Evolutionary conservation across 2,797 vertebrate genomes (phyloP).

Genomic region (Anolis apletophallus): DNA sequence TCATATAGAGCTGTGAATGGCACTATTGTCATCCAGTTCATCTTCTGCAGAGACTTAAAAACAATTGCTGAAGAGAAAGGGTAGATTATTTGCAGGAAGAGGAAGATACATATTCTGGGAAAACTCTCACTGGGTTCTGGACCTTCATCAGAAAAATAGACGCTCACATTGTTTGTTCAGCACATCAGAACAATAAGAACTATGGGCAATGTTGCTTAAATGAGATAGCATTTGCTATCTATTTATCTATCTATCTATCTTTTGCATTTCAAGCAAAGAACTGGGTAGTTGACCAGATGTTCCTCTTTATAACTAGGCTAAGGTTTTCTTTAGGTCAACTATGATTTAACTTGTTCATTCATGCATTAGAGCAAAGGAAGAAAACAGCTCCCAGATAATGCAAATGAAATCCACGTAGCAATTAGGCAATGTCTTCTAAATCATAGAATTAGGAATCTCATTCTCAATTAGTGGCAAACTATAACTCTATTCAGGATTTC

Average conservation of each 20-base stretch:
- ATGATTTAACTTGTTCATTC: background rate
- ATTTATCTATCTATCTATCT: too few relatives aligned
- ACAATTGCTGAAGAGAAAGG: conserved; percentile 66
- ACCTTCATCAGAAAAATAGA: conserved; percentile 42
- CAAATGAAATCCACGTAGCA: background rate
- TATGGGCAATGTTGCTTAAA: background rate
- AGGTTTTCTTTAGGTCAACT: background rate
- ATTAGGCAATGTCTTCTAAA: background rate
- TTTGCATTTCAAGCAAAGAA: conserved; percentile 1
- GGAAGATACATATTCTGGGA: conserved; percentile 68
- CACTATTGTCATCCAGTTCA: conserved; percentile 74
- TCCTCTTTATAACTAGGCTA: background rate
- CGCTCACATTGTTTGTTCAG: conserved; percentile 60
- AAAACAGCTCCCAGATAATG: background rate
- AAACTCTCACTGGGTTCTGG: conserved; percentile 58
- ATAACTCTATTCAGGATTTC: background rate
- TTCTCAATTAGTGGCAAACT: background rate
- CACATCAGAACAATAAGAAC: conserved; percentile 53
- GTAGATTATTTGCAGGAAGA: conserved; percentile 61
- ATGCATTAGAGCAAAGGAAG: background rate
- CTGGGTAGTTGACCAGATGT: conserved; percentile 6
- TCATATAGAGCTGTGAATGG: conserved; percentile 74
- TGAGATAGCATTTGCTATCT: background rate
- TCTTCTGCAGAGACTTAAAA: conserved; percentile 65
- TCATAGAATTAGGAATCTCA: background rate